Conservation (phyloP, 2,113 vertebrate species). For the Sigmodon hispidus region DNA sequence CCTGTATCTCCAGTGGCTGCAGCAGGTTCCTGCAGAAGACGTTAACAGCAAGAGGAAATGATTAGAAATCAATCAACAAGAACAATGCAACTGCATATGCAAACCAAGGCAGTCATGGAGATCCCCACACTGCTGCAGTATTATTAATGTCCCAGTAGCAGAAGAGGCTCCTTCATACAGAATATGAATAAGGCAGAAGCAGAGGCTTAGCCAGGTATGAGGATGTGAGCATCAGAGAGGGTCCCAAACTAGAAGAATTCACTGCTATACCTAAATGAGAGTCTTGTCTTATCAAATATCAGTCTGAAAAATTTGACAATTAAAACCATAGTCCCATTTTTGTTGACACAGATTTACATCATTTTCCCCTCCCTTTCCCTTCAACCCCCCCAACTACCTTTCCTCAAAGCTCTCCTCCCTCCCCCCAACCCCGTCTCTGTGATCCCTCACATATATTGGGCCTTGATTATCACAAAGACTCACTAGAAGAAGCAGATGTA, state of each 20-base stretch:
- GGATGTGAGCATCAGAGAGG: neutral
- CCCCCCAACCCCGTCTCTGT: too few relatives aligned
- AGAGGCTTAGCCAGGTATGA: slow-evolving; percentile 32
- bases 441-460: too few relatives aligned
- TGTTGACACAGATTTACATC: neutral
- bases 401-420: neutral
- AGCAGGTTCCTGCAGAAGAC: neutral
- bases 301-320: neutral
- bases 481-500: neutral
- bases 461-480: neutral
- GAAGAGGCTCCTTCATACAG: neutral
- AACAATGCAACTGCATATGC: slow-evolving; percentile 46
- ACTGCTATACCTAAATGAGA: neutral
- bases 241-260: neutral
- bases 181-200: slow-evolving; percentile 44
- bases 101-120: neutral
- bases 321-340: neutral
- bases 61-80: slow-evolving; percentile 57
- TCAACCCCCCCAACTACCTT: neutral
- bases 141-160: slow-evolving; percentile 14
- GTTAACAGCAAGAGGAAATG: slow-evolving; percentile 29
- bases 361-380: neutral
- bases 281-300: neutral
- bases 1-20: neutral
- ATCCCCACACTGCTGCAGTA: neutral